Conservation (phyloP, 2,113 vertebrate species). For the Paralichthys olivaceus region DNA sequence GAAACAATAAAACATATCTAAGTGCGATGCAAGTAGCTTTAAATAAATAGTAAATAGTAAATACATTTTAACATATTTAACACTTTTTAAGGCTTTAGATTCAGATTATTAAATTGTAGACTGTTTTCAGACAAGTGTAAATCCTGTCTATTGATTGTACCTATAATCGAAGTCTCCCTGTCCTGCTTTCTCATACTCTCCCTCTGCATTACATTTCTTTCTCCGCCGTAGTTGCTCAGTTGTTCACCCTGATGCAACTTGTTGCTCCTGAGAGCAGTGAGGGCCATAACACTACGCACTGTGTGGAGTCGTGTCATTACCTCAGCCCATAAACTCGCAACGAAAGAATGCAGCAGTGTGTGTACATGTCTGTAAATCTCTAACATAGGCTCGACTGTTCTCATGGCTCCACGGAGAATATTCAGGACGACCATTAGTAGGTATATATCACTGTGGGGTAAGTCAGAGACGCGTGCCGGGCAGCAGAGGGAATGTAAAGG, state of each 20-base stretch:
- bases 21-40: neutral
- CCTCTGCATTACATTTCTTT: slow-evolving; percentile 21
- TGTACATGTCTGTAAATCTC: slow-evolving; percentile 31
- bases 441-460: slow-evolving; percentile 24
- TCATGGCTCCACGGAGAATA: slow-evolving; percentile 38
- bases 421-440: slow-evolving; percentile 42
- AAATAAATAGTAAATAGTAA: neutral
- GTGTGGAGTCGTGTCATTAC: slow-evolving; percentile 55
- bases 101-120: neutral
- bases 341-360: slow-evolving; percentile 27
- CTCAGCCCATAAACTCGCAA: slow-evolving; percentile 63
- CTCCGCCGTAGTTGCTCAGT: slow-evolving; percentile 18
- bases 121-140: too few species aligned
- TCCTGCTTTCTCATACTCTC: neutral
- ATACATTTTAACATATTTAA: too few species aligned
- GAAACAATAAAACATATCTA: neutral
- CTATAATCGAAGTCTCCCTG: neutral
- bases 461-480: slow-evolving; percentile 19
- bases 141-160: too few species aligned
- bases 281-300: slow-evolving; percentile 48
- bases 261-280: slow-evolving; percentile 46
- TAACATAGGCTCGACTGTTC: slow-evolving; percentile 30
- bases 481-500: slow-evolving; percentile 29
- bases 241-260: slow-evolving; percentile 37
- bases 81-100: too few species aligned